Conservation (phyloP, 1,140 invertebrate genomes). For the Drosophila biarmipes region DNA sequence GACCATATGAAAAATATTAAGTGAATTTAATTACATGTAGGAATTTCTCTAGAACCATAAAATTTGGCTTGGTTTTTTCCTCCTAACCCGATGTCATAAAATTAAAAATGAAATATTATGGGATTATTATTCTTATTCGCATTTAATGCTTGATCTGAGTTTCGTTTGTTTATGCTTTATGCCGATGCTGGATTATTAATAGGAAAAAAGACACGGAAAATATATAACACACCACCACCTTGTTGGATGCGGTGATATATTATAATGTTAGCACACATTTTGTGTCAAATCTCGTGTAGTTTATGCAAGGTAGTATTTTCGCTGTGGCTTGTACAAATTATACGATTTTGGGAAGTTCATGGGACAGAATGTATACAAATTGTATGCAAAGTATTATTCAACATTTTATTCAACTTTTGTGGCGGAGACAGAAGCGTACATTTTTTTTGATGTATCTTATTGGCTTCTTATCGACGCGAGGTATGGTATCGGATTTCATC, state of each 20-base stretch:
- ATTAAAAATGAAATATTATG: constrained; percentile 25
- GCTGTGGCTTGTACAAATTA: constrained; percentile 7
- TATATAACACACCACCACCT: constrained; percentile 9
- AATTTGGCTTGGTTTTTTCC: constrained; percentile 24
- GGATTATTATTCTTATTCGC: constrained; percentile 33
- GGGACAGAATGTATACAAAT: constrained; percentile 14
- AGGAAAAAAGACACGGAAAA: constrained; percentile 6
- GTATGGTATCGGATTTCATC: constrained; percentile 37
- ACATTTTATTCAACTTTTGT: constrained; percentile 10
- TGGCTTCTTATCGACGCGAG: constrained; percentile 17
- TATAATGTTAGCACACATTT: constrained; percentile 39
- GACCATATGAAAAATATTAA: constrained; percentile 48
- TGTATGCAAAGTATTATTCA: constrained; percentile 19
- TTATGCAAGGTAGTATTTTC: constrained; percentile 16
- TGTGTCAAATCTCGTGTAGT: constrained; percentile 34
- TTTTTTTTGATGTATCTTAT: constrained; percentile 25
- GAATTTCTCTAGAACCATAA: constrained; percentile 26
- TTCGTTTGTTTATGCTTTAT: constrained; percentile 4
- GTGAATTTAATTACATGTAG: constrained; percentile 43
- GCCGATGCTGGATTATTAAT: constrained; percentile 17
- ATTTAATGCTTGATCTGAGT: constrained; percentile 23
- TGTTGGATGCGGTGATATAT: constrained; percentile 18
- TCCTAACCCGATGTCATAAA: constrained; percentile 22
- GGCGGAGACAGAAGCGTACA: constrained; percentile 9
- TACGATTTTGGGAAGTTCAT: constrained; percentile 28